These are phyloP conservation scores for Oscheius sp. DNA, from an alignment of 2,888 invertebrate genomes.

Conservation along the genomic window DNA sequence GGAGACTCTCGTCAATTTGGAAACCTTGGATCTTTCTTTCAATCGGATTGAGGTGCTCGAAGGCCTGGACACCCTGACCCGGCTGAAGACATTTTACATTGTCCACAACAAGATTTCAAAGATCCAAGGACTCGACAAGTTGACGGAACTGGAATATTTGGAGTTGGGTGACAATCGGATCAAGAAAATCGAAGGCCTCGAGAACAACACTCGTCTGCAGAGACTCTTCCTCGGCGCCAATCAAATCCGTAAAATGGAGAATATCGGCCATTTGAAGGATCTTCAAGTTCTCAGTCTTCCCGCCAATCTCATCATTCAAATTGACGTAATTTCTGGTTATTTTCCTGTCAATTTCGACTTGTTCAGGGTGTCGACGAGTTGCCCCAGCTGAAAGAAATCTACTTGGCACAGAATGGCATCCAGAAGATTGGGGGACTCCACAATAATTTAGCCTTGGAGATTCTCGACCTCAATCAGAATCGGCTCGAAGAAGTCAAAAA, in stretches of 20 bases:
- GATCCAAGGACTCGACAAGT: constrained; percentile 73
- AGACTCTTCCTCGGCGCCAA: constrained; percentile 91
- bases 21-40: constrained; percentile 94
- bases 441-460: constrained; percentile 64
- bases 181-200: constrained; percentile 74
- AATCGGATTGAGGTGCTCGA: constrained; percentile 81
- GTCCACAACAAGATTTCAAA: constrained; percentile 77
- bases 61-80: constrained; percentile 72
- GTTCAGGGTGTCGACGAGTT: constrained; percentile 82
- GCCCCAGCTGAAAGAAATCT: constrained; percentile 85
- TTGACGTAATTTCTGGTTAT: constrained; percentile 74
- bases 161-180: constrained; percentile 94
- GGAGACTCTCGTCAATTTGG: constrained; percentile 86
- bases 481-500: constrained; percentile 54
- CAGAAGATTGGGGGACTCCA: constrained; percentile 82
- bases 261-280: constrained; percentile 48
- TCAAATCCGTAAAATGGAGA: constrained; percentile 50
- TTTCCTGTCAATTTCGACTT: no score
- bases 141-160: constrained; percentile 82
- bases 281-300: constrained; percentile 60
- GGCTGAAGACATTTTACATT: constrained; percentile 74
- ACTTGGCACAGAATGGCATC: constrained; percentile 92
- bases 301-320: constrained; percentile 53
- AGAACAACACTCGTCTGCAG: constrained; percentile 47
- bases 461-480: constrained; percentile 67